Base-by-base conservation (phyloP, 2,888 invertebrate genomes). In the Erannis defoliaria region DNA sequence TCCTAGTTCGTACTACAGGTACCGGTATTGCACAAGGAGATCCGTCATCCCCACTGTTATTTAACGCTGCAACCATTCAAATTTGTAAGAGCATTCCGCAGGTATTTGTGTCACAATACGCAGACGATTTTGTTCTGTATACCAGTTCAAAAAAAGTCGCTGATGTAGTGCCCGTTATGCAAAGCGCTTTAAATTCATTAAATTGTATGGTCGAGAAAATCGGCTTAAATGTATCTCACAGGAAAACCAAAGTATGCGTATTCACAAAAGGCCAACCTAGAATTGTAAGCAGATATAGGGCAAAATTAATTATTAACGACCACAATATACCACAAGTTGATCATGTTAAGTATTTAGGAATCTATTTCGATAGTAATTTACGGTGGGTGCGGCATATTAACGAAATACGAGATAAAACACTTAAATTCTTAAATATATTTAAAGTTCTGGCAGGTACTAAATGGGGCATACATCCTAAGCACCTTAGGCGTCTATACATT, bases 391-490 rank as follows among this genome's bases (percentile, higher is more conserved):
- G 5, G 21, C 49, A 49, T 35, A 31, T 49, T 12, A 21, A 49
- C 10, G 49, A 49, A 49, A 35, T 21, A 18, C 9, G n/a, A 0
- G n/a, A 33, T 5, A 49, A 49, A 49, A 35, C 49, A 35, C 21
- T 21, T 16, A 21, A 21, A 49, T 49, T 35, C 19, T n/a, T 49
- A 35, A 49, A 49, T 49, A 8, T 49, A 5, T 12, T 49, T 35
- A 49, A 49, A 35, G 35, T 35, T 3, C 8, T 49, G 18, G 35
- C 35, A 2, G 49, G 49, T 0, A 8, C 35, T n/a, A 35, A 35
- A 31, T 49, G 49, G 49, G 49, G 43, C 5, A n/a, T 43, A 5
- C 43, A 43, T 8, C 35, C 49, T 21, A 49, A 16, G n/a, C 31
- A 49, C 12, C 4, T 49, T 2, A 43, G 43, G 23, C 43, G 14